Conservation (phyloP, 2,888 invertebrate species). For the Chloroclysta siterata region DNA sequence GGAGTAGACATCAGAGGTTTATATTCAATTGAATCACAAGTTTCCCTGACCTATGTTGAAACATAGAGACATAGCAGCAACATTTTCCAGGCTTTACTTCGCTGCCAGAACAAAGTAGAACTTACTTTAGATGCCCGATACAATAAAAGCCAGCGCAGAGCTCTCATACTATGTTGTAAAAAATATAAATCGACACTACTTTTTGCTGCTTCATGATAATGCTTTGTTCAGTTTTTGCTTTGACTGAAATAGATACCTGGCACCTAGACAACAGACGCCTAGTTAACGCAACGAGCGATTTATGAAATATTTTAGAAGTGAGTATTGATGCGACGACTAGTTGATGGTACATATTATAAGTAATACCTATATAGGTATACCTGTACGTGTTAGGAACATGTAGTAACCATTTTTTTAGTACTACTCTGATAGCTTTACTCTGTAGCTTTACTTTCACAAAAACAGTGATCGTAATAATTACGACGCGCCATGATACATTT, state of each 20-base stretch:
- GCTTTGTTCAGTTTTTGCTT: constrained; percentile 28
- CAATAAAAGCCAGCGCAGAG: constrained; percentile 3
- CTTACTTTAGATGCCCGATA: not conserved
- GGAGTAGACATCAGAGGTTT: too few species aligned
- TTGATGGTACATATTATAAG: too few species aligned
- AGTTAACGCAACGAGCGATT: not conserved
- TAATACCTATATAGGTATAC: too few species aligned
- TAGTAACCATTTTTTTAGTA: too few species aligned
- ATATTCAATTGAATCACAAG: too few species aligned
- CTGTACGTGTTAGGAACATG: too few species aligned
- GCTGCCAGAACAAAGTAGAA: not conserved
- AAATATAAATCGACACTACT: constrained; percentile 12
- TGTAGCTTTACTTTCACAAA: too few species aligned
- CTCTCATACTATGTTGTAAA: constrained; percentile 13
- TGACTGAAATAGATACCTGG: constrained; percentile 23
- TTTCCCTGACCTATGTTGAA: too few species aligned
- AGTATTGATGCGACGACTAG: not conserved
- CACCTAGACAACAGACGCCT: constrained; percentile 4
- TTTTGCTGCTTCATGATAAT: constrained; percentile 20
- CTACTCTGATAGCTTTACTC: too few species aligned
- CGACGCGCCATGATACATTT: too few species aligned
- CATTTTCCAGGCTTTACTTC: not conserved
- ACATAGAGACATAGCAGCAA: too few species aligned
- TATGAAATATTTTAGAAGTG: constrained; percentile 1
- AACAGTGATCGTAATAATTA: too few species aligned